These are phyloP conservation scores for Hoplostethus atlanticus DNA, from an alignment of 2,797 vertebrate species.

Conservation along the genomic window DNA sequence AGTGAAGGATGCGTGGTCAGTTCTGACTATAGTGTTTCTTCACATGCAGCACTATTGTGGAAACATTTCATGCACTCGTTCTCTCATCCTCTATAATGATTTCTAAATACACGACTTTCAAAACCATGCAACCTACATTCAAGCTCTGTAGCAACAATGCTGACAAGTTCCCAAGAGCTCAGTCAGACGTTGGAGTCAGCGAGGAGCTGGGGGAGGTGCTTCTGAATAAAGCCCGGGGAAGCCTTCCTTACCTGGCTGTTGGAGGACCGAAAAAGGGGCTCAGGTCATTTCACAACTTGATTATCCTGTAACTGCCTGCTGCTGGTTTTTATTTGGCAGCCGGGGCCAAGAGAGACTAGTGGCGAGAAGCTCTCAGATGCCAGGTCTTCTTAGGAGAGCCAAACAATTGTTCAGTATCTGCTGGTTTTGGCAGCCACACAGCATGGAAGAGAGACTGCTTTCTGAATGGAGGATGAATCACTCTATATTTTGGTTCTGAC, in stretches of 20 bases:
- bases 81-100: no score
- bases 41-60: no score
- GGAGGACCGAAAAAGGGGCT: slow-evolving; percentile 30
- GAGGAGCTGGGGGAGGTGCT: neutral
- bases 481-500: slow-evolving; percentile 42
- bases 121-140: no score
- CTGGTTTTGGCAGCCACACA: slow-evolving; percentile 47
- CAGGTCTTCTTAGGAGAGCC: slow-evolving; percentile 29
- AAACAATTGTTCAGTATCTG: slow-evolving; percentile 57
- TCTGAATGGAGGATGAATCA: slow-evolving; percentile 40
- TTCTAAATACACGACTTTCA: no score
- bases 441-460: slow-evolving; percentile 27
- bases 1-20: no score
- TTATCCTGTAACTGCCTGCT: slow-evolving; percentile 41
- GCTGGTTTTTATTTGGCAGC: slow-evolving; percentile 46
- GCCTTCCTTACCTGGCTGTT: slow-evolving; percentile 1
- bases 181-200: neutral
- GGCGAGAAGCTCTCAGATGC: slow-evolving; percentile 27
- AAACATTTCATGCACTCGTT: no score
- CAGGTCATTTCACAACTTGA: slow-evolving; percentile 56
- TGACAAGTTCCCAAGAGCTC: neutral
- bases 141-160: no score
- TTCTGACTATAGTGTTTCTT: no score
- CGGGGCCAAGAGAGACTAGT: slow-evolving; percentile 15
- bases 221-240: slow-evolving; percentile 3